Evolutionary conservation across 2,888 invertebrate species (phyloP), one percentile per base, ranked within the genome.

Genomic region (Antitype chi): DNA sequence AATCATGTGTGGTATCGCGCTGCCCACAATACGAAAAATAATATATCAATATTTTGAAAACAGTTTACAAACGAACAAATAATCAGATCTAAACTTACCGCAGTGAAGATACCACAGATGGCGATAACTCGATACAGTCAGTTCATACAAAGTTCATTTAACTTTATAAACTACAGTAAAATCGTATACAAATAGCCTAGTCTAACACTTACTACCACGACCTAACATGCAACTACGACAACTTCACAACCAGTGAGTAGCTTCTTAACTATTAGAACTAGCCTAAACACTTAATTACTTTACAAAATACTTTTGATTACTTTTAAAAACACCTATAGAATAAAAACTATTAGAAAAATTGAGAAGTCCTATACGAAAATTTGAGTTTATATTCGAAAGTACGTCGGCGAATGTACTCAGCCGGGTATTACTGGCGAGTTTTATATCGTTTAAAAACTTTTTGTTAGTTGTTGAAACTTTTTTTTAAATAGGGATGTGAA

Each of bases 201-300:
- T 85, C 89, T 90, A 88, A 83, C 84, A 88, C 82, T 74, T 67
- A 85, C 87, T 87, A 87, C 49, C 79, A 87, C 85, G 84, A 81
- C 80, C 90, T 90, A 89, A 85, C 76, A 86, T 88, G 85, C 87
- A 86, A 82, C 89, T 91, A 91, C 90, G 70, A 75, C 63, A 80
- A 85, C 84, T 90, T 93, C 93, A 93, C 93, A 93, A 93, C 93
- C 93, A 85, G 87, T 91, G 93, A 93, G 93, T 89, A 91, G 92
- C 92, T 86, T 89, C 74, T 80, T 86, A 85, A 78, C 63, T 72
- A 81, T 87, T 85, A 80, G 85, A 89, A 83, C 85, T 86, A 82
- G 75, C 84, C 85, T 89, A 88, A 84, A 82, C 85, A 86, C 81
- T 85, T 82, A 87, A 82, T 76, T 84, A 85, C 68, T 82, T 87